Percentiles rank a stretch among this genome's conserved stretches.
These are phyloP conservation scores for Parthenolecanium corni DNA, from an alignment of 2,888 invertebrate genomes.

Conservation along the genomic window DNA sequence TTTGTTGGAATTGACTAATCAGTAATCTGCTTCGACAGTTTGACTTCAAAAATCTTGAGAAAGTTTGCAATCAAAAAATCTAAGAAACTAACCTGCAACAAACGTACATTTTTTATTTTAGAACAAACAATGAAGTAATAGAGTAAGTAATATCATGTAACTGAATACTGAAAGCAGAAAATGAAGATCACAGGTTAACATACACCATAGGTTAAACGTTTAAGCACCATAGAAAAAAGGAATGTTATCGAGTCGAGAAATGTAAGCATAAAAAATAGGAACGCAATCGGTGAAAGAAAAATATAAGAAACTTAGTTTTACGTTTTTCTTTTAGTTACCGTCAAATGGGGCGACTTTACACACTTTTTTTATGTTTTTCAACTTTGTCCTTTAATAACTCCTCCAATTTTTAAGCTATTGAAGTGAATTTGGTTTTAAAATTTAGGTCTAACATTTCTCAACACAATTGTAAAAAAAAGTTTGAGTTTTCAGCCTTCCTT, in stretches of 20 bases:
- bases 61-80: conserved; percentile 3
- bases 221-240: conserved; percentile 3
- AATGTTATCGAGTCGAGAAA: conserved; percentile 5
- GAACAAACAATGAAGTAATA: conserved; percentile 7
- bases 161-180: conserved; percentile 1
- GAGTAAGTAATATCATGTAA: conserved; percentile 2
- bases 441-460: too few relatives aligned
- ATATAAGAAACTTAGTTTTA: conserved; percentile 1
- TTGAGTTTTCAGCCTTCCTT: too few relatives aligned
- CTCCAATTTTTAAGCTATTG: too few relatives aligned
- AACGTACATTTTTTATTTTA: conserved; percentile 2
- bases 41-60: conserved; percentile 1
- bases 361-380: too few relatives aligned
- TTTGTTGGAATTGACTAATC: background rate
- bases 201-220: conserved; percentile 2
- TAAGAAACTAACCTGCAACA: conserved; percentile 4
- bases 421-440: too few relatives aligned
- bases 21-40: conserved; percentile 4
- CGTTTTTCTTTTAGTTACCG: conserved; percentile 1
- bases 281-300: too few relatives aligned
- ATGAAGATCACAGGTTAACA: background rate
- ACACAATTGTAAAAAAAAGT: too few relatives aligned
- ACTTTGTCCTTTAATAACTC: too few relatives aligned
- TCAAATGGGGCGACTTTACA: too few relatives aligned
- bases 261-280: conserved; percentile 5